These are phyloP conservation scores for Dynastes grantii DNA, from an alignment of 2,888 invertebrate species.

Conservation along the genomic window DNA sequence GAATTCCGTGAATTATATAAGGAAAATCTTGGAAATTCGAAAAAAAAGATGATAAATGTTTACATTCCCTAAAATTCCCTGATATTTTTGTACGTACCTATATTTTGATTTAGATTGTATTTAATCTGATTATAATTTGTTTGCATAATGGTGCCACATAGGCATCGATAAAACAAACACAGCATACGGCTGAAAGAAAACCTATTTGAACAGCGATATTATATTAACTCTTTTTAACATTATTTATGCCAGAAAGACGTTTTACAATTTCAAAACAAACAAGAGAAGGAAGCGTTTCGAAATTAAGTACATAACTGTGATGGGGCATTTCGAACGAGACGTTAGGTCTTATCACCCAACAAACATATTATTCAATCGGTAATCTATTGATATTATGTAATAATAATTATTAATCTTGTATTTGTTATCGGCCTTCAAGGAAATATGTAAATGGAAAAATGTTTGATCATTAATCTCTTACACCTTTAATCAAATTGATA, in stretches of 20 bases:
- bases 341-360: slow-evolving; percentile 24
- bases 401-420: slow-evolving; percentile 48
- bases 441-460: slow-evolving; percentile 31
- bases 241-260: slow-evolving; percentile 36
- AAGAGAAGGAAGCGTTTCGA: slow-evolving; percentile 32
- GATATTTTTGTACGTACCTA: slow-evolving; percentile 12
- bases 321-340: slow-evolving; percentile 10
- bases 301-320: slow-evolving; percentile 29
- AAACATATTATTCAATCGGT: slow-evolving; percentile 38
- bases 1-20: neutral
- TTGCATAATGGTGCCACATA: slow-evolving; percentile 40
- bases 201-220: slow-evolving; percentile 37
- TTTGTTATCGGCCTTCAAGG: slow-evolving; percentile 37
- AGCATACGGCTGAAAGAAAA: slow-evolving; percentile 30
- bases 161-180: slow-evolving; percentile 35
- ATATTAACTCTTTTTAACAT: slow-evolving; percentile 41
- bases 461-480: slow-evolving; percentile 29
- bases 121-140: slow-evolving; percentile 48
- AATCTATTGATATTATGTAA: slow-evolving; percentile 43
- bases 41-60: slow-evolving; percentile 7
- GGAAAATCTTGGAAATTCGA: slow-evolving; percentile 7
- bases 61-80: neutral
- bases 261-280: slow-evolving; percentile 36
- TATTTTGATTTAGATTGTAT: slow-evolving; percentile 41
- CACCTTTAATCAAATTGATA: slow-evolving; percentile 16